A percentile compares a stretch with the other conserved stretches of the same genome.
phyloP scores from a whole-genome alignment of 2,797 vertebrate genomes.

The Sebastes dallii region DNA sequence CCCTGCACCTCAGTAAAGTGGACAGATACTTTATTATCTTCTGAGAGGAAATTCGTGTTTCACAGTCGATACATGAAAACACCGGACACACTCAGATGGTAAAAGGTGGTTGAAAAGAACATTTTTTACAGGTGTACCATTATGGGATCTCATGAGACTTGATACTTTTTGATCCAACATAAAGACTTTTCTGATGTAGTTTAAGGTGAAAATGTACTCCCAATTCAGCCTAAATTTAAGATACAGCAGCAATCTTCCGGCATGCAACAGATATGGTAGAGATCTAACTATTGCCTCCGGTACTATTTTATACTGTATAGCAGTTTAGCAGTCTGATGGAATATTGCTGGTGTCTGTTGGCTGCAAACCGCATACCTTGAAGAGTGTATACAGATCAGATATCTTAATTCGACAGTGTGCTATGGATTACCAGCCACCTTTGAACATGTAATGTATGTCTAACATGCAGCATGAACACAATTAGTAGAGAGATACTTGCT shows the following conservation, averaged over 20 bases:
- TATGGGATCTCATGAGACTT: conserved; percentile 11
- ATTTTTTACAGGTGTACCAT: not conserved
- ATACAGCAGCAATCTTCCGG: not conserved
- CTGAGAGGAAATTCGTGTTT: conserved; percentile 65
- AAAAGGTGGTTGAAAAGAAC: not conserved
- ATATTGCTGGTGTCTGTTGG: not conserved
- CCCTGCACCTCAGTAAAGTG: conserved; percentile 57
- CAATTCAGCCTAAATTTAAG: not conserved
- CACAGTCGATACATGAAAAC: conserved; percentile 57
- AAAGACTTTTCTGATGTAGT: not conserved
- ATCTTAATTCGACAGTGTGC: not conserved
- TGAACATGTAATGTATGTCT: not conserved
- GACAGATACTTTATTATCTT: conserved; percentile 72
- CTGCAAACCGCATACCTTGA: not conserved
- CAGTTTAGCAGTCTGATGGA: not conserved
- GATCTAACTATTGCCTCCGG: not conserved
- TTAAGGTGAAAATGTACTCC: not conserved
- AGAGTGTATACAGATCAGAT: not conserved
- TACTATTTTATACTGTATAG: not conserved
- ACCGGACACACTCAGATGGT: conserved; percentile 23
- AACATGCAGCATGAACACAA: too few relatives aligned
- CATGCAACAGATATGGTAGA: not conserved
- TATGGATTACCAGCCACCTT: not conserved
- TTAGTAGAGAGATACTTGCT: too few relatives aligned
- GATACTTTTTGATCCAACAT: not conserved